phyloP scores from a whole-genome alignment of 2,888 invertebrate species.

The Folsomia candida region DNA sequence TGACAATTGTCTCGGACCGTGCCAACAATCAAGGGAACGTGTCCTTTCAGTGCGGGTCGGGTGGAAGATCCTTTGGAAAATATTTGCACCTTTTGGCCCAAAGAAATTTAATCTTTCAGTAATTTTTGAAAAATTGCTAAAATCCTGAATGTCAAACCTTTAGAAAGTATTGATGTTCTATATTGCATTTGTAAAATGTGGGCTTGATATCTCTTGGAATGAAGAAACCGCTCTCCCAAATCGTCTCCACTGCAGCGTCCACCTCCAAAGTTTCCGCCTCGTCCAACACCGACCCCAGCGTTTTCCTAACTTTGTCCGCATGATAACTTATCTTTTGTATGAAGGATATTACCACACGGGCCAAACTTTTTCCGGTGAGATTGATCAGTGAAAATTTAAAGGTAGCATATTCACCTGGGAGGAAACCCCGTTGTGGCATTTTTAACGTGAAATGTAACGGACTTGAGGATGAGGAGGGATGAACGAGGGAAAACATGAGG shows the following conservation, averaged over 20 bases:
- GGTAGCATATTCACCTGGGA: constrained; percentile 33
- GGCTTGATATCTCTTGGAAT: constrained; percentile 30
- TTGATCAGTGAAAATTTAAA: constrained; percentile 30
- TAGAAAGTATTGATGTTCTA: constrained; percentile 34
- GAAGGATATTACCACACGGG: constrained; percentile 25
- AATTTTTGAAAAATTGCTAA: neutral
- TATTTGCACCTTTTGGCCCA: constrained; percentile 3
- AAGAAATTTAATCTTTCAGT: neutral
- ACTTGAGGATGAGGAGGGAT: constrained; percentile 14
- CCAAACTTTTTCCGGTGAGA: constrained; percentile 30
- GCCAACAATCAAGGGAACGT: constrained; percentile 32
- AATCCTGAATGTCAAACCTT: constrained; percentile 17
- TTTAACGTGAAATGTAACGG: constrained; percentile 24
- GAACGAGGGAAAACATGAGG: constrained; percentile 28
- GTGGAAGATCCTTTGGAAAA: neutral
- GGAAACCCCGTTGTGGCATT: constrained; percentile 26
- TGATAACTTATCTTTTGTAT: constrained; percentile 36
- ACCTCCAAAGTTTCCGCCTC: constrained; percentile 32
- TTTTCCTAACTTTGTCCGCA: constrained; percentile 30
- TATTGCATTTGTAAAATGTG: constrained; percentile 20
- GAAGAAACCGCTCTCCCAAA: constrained; percentile 32
- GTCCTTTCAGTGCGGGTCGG: constrained; percentile 25
- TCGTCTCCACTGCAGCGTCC: constrained; percentile 33
- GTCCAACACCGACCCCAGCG: constrained; percentile 25
- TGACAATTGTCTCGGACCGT: constrained; percentile 9